Evolutionary conservation across 2,113 vertebrate species (phyloP).

Genomic region (Corythornis madagascariensis): DNA sequence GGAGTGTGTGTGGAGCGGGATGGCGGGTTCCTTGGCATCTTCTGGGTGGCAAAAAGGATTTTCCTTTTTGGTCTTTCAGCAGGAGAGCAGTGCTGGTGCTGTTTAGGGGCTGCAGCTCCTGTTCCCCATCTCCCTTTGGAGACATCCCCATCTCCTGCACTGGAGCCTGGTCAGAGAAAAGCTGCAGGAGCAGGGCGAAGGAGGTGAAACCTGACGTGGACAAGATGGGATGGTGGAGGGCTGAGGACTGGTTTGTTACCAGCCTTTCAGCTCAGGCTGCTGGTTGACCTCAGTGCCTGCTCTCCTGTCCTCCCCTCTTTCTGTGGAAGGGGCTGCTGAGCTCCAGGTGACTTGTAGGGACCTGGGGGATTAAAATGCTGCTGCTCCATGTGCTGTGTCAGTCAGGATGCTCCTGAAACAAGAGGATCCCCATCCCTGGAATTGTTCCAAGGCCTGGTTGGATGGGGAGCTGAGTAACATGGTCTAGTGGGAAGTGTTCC

Average conservation of each 20-base stretch:
- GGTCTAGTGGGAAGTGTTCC: background rate
- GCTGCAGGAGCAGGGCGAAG: background rate
- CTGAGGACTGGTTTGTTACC: background rate
- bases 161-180: background rate
- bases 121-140: background rate
- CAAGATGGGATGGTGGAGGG: background rate
- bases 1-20: background rate
- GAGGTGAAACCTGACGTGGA: background rate
- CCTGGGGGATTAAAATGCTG: background rate
- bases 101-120: no score
- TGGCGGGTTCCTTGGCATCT: background rate
- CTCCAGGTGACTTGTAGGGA: background rate
- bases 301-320: background rate
- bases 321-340: background rate
- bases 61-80: background rate
- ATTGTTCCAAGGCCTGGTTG: background rate
- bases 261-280: background rate
- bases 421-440: background rate
- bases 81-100: background rate
- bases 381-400: background rate
- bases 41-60: background rate
- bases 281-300: background rate
- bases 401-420: background rate
- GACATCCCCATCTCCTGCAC: no score
- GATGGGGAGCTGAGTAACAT: background rate